Conservation (phyloP, 2,888 invertebrate species). For the Caenorhabditis wallacei region DNA sequence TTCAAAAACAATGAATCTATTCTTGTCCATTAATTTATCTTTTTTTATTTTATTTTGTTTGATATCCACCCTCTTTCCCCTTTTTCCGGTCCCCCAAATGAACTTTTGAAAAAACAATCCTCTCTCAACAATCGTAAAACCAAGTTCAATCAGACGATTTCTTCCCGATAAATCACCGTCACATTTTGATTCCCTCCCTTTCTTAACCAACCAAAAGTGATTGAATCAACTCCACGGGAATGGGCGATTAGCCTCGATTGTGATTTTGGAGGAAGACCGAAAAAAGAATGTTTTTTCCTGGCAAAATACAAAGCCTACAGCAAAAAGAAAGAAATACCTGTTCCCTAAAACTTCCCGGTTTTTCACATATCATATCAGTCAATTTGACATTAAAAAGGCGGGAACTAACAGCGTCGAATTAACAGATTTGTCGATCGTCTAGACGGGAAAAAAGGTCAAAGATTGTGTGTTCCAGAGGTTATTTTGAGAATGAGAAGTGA, state of each 20-base stretch:
- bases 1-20: conserved; percentile 18
- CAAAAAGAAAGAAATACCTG: conserved; percentile 15
- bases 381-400: not conserved
- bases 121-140: conserved; percentile 25
- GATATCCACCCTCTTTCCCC: conserved; percentile 7
- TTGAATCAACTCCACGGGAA: not conserved
- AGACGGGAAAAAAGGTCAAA: not conserved
- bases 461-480: conserved; percentile 1
- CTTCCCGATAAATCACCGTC: conserved; percentile 29
- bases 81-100: conserved; percentile 1
- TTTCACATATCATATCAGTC: conserved; percentile 51
- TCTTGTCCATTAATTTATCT: conserved; percentile 5
- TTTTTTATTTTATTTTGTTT: conserved; percentile 3
- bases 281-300: conserved; percentile 13
- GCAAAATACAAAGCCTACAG: not conserved
- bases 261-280: conserved; percentile 23
- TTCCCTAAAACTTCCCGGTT: conserved; percentile 33
- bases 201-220: not conserved
- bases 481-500: not conserved
- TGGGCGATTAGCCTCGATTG: conserved; percentile 37
- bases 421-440: not conserved
- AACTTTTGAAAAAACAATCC: conserved; percentile 28
- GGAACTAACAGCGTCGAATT: not conserved
- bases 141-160: conserved; percentile 18
- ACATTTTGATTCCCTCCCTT: conserved; percentile 24